Evolutionary conservation across 2,113 vertebrate genomes (phyloP).

Genomic region (Mormyrus lacerda): DNA sequence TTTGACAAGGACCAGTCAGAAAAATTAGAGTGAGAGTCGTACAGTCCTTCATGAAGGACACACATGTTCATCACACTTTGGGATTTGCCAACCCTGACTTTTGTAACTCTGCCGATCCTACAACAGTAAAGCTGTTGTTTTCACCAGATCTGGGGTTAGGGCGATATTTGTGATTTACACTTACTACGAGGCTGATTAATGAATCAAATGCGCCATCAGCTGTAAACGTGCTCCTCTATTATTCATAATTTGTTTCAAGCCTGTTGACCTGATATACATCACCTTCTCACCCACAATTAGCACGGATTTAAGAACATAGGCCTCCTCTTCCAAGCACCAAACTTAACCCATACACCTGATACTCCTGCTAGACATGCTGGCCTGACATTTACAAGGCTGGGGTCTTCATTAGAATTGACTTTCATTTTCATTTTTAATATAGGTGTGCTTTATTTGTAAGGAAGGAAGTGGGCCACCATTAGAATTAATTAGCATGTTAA

Average conservation of each 20-base stretch:
- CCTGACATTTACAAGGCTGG: not conserved
- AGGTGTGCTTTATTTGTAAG: not conserved
- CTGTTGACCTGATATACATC: not conserved
- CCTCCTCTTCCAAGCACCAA: not conserved
- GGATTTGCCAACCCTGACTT: not conserved
- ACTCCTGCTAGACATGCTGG: not conserved
- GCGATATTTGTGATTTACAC: not conserved
- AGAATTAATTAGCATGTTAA: not conserved
- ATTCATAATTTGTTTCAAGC: not conserved
- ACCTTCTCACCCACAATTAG: not conserved
- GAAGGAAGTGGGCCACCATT: not conserved
- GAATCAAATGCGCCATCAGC: not conserved
- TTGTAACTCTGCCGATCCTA: not conserved
- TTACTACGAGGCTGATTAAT: not conserved
- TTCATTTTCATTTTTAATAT: constrained; percentile 1
- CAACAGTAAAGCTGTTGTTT: not conserved
- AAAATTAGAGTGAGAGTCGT: not conserved
- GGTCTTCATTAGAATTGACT: constrained; percentile 5
- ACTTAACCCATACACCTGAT: not conserved
- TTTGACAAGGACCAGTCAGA: not conserved
- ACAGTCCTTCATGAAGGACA: not conserved
- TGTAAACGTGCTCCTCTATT: not conserved
- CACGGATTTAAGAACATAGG: not conserved
- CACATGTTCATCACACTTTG: not conserved
- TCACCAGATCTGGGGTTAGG: not conserved